Base-by-base conservation (phyloP, 2,888 invertebrate species). In the Mylabris sibirica region DNA sequence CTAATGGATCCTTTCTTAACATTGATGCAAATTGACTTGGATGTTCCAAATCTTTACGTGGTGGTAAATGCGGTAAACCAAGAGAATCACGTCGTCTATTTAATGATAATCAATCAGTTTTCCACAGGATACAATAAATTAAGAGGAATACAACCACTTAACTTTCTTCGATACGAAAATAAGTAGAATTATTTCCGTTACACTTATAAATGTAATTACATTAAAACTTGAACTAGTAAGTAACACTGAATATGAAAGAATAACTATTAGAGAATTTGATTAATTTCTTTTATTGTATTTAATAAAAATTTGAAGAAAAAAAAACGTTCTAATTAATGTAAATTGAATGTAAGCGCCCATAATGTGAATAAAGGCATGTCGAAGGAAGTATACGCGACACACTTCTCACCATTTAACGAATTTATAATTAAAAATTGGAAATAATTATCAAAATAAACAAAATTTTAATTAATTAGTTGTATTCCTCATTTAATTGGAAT, bases 1-100 rank as follows among this genome's bases (percentile, higher is more conserved):
- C 80, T 38, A 81, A 63, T 12, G 80, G 75, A 74, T 90, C 90
- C 66, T 89, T 88, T 0, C 92, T 86, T 66, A 93, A 85, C 57
- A 89, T 88, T 73, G 90, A 89, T 61, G 92, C 91, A 80, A 93
- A 93, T 30, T 89, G 87, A 24, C 92, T 91, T 0, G 93, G 93
- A 81, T 93, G 92, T 75, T 89, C 89, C 72, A 91, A 75, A 74
- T 90, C 91, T 4, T 87, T 87, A 72, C 84, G 85, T 30, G 85
- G 84, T 8, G 89, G 89, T 11, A 88, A 88, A 65, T 87, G 85
- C n/a, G 90, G 87, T 70, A 89, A 81, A 44, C 88, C 89, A 73
- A 90, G 81, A 8, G 92, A 91, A 68, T 90, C 90, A 57, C 90
- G 87, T 67, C 91, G 88, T 84, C 90, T 89, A 85, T 49, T 20